Percentiles rank a stretch among this genome's conserved stretches.
These are phyloP conservation scores for Dysmachus trigonus DNA, from an alignment of 2,888 invertebrate genomes.

Conservation along the genomic window DNA sequence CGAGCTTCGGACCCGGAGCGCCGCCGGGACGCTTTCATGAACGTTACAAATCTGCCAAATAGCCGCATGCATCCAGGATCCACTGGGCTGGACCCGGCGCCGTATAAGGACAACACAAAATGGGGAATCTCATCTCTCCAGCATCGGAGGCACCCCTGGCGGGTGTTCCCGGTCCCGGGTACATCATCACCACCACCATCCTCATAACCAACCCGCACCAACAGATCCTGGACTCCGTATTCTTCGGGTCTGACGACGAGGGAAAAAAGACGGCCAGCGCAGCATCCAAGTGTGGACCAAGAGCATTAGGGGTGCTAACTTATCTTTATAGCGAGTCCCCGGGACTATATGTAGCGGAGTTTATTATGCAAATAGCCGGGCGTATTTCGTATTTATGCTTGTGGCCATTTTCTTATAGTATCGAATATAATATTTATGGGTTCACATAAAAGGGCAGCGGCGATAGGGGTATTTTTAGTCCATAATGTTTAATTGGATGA, in stretches of 20 bases:
- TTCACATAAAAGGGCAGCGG: slow-evolving; percentile 36
- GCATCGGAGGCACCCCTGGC: neutral
- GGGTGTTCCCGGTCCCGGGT: neutral
- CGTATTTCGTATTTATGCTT: slow-evolving; percentile 51
- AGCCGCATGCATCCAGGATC: slow-evolving; percentile 25
- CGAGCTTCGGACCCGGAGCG: neutral
- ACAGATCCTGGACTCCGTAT: neutral
- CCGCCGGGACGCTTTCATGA: neutral
- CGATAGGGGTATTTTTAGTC: slow-evolving; percentile 47
- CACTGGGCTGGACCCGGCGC: neutral
- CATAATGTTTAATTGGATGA: slow-evolving; percentile 50
- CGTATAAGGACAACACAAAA: slow-evolving; percentile 12
- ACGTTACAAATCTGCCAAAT: slow-evolving; percentile 11
- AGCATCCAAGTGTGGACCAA: slow-evolving; percentile 11
- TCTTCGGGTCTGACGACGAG: neutral
- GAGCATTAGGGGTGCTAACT: slow-evolving; percentile 37
- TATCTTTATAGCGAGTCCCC: slow-evolving; percentile 36
- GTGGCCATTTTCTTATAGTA: slow-evolving; percentile 50
- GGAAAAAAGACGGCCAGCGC: slow-evolving; percentile 31
- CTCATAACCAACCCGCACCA: slow-evolving; percentile 9
- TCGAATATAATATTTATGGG: slow-evolving; percentile 50
- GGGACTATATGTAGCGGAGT: slow-evolving; percentile 41
- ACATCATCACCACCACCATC: slow-evolving; percentile 1
- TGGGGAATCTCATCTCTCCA: slow-evolving; percentile 7
- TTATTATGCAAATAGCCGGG: slow-evolving; percentile 50